Evolutionary conservation across 30 jellyfish, hydroid and myxozoan genomes (phyloP), one percentile per base, ranked within the genome.

Genomic region (Catostylus mosaicus): DNA sequence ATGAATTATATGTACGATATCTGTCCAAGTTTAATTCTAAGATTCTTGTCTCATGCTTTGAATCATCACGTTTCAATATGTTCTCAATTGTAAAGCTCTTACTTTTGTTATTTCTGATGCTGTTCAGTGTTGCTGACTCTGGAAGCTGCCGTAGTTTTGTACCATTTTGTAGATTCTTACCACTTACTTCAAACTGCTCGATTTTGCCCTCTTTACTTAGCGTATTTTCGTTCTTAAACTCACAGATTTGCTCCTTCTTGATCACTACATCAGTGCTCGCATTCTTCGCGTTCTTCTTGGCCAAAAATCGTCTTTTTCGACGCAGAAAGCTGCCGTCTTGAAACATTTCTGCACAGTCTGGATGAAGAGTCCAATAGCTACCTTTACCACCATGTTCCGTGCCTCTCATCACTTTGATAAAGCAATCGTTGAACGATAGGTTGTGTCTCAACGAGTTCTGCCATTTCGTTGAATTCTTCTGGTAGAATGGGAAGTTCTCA

Each of bases 361-460:
- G 95, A 62, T 93, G 99, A 74, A 93, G 52, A 23, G 97, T 93
- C 99, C 99, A 93, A 56, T 88, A 93, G 56, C 93, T 93, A 24
- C 99, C 99, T 70, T 93, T 93, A 14, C 99, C 99, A 67, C 97
- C 95, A 4, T 88, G 97, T 50, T 93, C 97, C 0, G 99, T 82
- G 40, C 98, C 95, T 73, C 95, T 75, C 24, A 90, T 67, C 50
- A 93, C 97, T 73, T 93, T 93, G n/a, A 93, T 96, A 77, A 93
- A 93, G 65, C 99, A 93, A 77, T 93, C 99, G 46, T 93, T 93
- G 63, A 93, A 93, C 32, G 99, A 93, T 60, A 93, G 70, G 43
- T 93, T 93, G 31, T 93, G 99, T 36, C 99, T 73, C 66, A 93
- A 60, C 20, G 99, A 93, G 83, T 93, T 93, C 80, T 93, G 99